Evolutionary conservation across 2,113 vertebrate species (phyloP).

Genomic region (Machaerirhynchus nigripectus): DNA sequence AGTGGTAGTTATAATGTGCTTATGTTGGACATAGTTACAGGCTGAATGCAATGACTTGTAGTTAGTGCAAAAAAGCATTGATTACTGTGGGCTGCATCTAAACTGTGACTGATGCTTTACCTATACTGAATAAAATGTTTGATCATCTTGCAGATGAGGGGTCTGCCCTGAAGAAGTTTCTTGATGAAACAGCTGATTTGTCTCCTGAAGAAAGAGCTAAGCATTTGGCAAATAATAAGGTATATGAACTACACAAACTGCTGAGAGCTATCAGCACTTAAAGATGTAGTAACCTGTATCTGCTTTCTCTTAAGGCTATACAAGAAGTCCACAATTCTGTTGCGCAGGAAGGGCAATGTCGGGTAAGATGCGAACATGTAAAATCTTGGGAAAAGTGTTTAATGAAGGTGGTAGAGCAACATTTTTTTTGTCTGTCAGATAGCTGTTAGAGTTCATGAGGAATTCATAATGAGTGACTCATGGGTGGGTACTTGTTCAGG

Average conservation of each 20-base stretch:
- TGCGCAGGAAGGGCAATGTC: conserved; percentile 89
- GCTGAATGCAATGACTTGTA: background rate
- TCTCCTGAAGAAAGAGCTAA: conserved; percentile 90
- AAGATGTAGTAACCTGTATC: background rate
- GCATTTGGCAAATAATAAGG: conserved; percentile 89
- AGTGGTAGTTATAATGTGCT: background rate
- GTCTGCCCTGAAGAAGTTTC: conserved; percentile 90
- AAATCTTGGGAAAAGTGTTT: background rate
- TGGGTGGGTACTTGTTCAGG: background rate
- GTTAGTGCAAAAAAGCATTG: background rate
- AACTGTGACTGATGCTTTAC: background rate
- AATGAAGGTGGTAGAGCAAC: background rate
- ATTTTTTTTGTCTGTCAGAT: background rate
- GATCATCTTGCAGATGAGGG: conserved; percentile 70
- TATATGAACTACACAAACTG: conserved; percentile 23
- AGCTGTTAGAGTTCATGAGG: background rate
- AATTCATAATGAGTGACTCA: background rate
- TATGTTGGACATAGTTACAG: background rate
- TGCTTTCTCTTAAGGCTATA: conserved; percentile 78
- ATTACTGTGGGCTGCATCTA: background rate
- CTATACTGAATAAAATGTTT: background rate
- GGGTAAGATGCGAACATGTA: conserved; percentile 71
- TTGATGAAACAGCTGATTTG: conserved; percentile 84
- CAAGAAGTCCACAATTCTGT: conserved; percentile 86
- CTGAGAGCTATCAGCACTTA: background rate